Evolutionary conservation across 2,888 invertebrate genomes (phyloP).

Genomic region (Rhodophaea formosa): DNA sequence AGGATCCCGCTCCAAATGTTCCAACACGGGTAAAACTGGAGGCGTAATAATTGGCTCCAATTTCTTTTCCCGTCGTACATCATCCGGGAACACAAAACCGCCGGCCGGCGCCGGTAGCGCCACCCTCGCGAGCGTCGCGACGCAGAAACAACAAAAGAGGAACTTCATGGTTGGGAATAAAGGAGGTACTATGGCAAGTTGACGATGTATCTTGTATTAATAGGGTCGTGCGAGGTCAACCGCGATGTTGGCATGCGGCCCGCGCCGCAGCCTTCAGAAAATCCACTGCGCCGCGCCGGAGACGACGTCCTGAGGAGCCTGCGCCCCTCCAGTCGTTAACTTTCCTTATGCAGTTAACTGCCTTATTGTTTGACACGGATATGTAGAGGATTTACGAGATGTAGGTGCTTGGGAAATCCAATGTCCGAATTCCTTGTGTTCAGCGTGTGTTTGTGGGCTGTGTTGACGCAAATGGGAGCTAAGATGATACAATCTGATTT

Average conservation of each 20-base stretch:
- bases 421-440: slow-evolving; percentile 39
- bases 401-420: slow-evolving; percentile 64
- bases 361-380: slow-evolving; percentile 56
- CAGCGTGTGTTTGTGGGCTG: slow-evolving; percentile 18
- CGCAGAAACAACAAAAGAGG: slow-evolving; percentile 56
- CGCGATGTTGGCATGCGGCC: slow-evolving; percentile 77
- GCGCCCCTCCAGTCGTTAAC: slow-evolving; percentile 51
- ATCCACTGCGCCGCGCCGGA: slow-evolving; percentile 71
- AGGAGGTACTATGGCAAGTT: slow-evolving; percentile 61
- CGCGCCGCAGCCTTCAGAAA: slow-evolving; percentile 80
- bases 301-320: slow-evolving; percentile 64
- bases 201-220: slow-evolving; percentile 72
- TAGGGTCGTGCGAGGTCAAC: slow-evolving; percentile 74
- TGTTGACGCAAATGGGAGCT: slow-evolving; percentile 15
- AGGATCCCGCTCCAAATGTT: slow-evolving; percentile 75
- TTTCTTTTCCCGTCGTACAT: slow-evolving; percentile 54
- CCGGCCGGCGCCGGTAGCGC: slow-evolving; percentile 55
- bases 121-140: slow-evolving; percentile 42
- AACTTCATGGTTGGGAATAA: slow-evolving; percentile 64
- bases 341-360: slow-evolving; percentile 62
- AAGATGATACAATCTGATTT: not conserved
- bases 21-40: slow-evolving; percentile 72
- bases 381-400: slow-evolving; percentile 49
- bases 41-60: slow-evolving; percentile 73
- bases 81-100: slow-evolving; percentile 67